These are phyloP conservation scores for Drosophila suboccidentalis DNA, from an alignment of 2,888 invertebrate genomes.

Conservation along the genomic window DNA sequence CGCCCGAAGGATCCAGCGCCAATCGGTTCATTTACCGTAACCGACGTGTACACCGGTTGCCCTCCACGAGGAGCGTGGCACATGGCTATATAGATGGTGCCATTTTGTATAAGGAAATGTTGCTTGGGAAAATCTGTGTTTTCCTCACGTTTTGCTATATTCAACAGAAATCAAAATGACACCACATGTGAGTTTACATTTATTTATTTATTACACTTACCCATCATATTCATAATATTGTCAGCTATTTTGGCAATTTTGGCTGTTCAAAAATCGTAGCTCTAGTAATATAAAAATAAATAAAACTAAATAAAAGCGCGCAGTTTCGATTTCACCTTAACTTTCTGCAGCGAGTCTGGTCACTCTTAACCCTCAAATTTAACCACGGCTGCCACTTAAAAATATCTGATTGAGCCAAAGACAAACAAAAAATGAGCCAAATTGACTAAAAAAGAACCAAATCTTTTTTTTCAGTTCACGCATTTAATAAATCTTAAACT, in stretches of 20 bases:
- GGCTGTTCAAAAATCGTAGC: neutral
- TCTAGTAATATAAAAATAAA: neutral
- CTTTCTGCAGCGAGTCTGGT: conserved; percentile 1
- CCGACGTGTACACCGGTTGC: neutral
- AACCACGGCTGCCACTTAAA: no score
- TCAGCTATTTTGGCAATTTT: neutral
- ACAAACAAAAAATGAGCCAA: no score
- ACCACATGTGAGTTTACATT: neutral
- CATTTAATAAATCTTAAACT: no score
- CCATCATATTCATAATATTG: neutral
- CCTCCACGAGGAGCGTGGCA: neutral
- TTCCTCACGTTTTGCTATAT: neutral
- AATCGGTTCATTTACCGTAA: conserved; percentile 90
- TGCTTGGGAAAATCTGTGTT: neutral
- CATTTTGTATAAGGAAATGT: conserved; percentile 18
- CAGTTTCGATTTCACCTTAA: neutral
- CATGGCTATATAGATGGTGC: conserved; percentile 3
- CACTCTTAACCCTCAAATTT: neutral
- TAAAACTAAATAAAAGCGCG: neutral
- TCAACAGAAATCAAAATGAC: neutral
- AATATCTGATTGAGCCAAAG: no score
- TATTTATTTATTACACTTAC: conserved; percentile 2
- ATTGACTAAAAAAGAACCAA: no score
- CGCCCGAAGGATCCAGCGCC: conserved; percentile 99
- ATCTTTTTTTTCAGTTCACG: no score